Percentiles rank a stretch among this genome's conserved stretches.
Conservation (phyloP, 1,140 invertebrate species). For the Drosophila pandora region DNA sequence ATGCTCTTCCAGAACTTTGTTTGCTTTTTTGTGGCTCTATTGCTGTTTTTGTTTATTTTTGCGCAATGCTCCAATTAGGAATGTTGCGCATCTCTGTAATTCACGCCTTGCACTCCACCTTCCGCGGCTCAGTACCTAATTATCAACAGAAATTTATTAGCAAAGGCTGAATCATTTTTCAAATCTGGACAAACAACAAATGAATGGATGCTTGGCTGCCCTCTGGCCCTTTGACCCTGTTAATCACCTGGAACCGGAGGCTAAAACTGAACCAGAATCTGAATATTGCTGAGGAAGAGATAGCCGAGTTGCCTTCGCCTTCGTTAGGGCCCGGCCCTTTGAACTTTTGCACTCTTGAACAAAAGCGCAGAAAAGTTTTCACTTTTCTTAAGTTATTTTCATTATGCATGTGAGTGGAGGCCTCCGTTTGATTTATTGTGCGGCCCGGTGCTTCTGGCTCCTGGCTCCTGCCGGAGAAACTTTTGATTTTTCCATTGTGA, state of each 20-base stretch:
- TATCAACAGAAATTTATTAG: constrained; percentile 74
- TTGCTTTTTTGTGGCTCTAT: constrained; percentile 33
- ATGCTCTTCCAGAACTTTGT: constrained; percentile 5
- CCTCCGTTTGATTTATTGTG: constrained; percentile 66
- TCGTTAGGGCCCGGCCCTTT: constrained; percentile 37
- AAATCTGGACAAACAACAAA: constrained; percentile 51
- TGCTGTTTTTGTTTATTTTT: constrained; percentile 66
- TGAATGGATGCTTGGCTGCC: constrained; percentile 42
- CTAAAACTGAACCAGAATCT: constrained; percentile 10
- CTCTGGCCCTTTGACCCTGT: constrained; percentile 23
- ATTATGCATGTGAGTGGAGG: constrained; percentile 61
- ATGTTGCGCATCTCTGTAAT: constrained; percentile 46
- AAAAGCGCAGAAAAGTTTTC: constrained; percentile 63
- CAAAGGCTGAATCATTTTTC: constrained; percentile 57
- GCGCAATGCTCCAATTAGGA: constrained; percentile 72
- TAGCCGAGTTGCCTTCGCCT: constrained; percentile 16
- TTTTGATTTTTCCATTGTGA: constrained; percentile 75
- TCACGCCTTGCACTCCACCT: constrained; percentile 6
- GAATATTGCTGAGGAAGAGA: neutral
- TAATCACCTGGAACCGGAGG: constrained; percentile 48
- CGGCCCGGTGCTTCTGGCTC: constrained; percentile 21
- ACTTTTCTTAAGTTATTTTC: constrained; percentile 38
- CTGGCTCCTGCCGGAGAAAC: constrained; percentile 44
- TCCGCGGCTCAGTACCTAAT: constrained; percentile 40
- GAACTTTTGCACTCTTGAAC: constrained; percentile 67